Evolutionary conservation across 2,888 invertebrate species (phyloP).

Genomic region (Xylophagus ater): DNA sequence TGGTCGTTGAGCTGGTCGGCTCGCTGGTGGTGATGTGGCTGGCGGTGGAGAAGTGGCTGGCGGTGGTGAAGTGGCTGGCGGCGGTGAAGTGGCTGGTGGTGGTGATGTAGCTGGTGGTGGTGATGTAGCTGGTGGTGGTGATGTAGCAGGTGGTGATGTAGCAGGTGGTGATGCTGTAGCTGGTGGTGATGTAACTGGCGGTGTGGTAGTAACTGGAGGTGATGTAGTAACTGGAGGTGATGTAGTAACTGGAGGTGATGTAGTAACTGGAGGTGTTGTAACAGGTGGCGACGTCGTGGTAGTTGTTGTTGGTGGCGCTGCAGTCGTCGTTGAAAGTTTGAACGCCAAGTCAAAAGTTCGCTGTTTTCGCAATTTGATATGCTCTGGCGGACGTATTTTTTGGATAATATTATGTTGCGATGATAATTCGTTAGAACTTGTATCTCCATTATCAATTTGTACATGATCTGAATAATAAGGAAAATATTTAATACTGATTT

Average conservation of each 20-base stretch:
- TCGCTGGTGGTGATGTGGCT: neutral
- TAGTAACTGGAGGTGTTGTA: conserved; percentile 8
- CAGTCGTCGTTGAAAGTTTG: neutral
- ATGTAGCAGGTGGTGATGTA: conserved; percentile 1
- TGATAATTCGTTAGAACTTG: too few relatives aligned
- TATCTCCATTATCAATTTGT: too few relatives aligned
- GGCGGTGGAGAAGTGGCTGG: neutral
- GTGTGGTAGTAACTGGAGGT: conserved; percentile 2
- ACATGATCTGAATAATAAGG: too few relatives aligned
- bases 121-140: conserved; percentile 2
- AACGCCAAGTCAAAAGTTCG: too few relatives aligned
- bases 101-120: neutral
- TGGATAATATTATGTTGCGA: too few relatives aligned
- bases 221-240: conserved; percentile 2
- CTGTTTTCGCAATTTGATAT: neutral
- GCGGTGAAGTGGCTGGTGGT: neutral
- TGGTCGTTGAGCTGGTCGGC: too few relatives aligned
- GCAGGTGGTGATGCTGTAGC: conserved; percentile 3
- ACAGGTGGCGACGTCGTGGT: conserved; percentile 1
- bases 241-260: conserved; percentile 3
- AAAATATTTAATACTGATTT: too few relatives aligned
- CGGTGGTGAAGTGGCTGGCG: neutral
- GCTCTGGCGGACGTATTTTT: too few relatives aligned
- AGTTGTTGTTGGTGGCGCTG: neutral
- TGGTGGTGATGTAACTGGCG: neutral